phyloP scores from a whole-genome alignment of 2,797 vertebrate genomes.

The Lepilemur ruficaudatus region DNA sequence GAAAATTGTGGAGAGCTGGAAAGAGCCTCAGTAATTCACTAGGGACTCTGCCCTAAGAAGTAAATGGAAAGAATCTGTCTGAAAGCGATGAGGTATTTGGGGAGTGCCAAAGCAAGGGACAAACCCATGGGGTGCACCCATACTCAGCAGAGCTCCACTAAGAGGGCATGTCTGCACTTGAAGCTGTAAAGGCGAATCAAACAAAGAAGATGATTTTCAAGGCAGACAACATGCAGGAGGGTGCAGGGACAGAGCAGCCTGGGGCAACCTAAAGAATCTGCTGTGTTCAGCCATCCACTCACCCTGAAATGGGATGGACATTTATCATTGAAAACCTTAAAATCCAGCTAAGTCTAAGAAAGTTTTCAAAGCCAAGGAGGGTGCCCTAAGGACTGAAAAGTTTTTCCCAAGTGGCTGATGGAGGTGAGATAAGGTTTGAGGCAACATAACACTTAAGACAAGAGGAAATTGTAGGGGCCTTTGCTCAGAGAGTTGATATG shows the following conservation, averaged over 20 bases:
- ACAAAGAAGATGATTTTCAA: slow-evolving; percentile 3
- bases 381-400: not conserved
- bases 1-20: not conserved
- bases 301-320: not conserved
- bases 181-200: not conserved
- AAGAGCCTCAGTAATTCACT: not conserved
- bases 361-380: not conserved
- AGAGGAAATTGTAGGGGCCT: not conserved
- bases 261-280: not conserved
- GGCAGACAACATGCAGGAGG: not conserved
- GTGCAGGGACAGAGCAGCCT: not conserved
- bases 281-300: not conserved
- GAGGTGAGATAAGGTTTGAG: not conserved
- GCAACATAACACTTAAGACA: not conserved
- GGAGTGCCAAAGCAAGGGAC: not conserved
- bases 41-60: not conserved
- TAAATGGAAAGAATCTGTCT: slow-evolving; percentile 40
- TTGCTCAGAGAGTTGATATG: not conserved
- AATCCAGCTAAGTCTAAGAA: not conserved
- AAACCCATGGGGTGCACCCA: not conserved
- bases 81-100: slow-evolving; percentile 16
- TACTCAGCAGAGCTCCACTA: not conserved
- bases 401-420: not conserved
- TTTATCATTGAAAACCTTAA: not conserved
- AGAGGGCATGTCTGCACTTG: not conserved